Evolutionary conservation across 2,888 invertebrate species (phyloP), one percentile per base, ranked within the genome.

Genomic region (Lysandra bellargus): DNA sequence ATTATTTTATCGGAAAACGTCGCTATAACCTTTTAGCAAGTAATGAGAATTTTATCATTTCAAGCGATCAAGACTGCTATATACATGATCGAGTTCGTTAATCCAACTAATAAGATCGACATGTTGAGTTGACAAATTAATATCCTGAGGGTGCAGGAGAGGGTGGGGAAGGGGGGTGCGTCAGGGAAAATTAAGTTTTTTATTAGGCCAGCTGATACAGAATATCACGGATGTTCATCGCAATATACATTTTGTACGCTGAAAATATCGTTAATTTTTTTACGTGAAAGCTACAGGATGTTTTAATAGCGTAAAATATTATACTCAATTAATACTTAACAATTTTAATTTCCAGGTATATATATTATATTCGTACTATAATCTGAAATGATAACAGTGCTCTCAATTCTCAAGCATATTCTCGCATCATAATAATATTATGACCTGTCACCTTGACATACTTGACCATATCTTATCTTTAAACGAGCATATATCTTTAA

Each of bases 61-160:
- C 7, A 61, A 9, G 64, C 69, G 33, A 69, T 69, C 69, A 17
- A 69, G 12, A 17, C 69, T 69, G 14, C 17, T 64, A 64, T 64
- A 9, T 9, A 30, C 69, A 30, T 23, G 64, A 64, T 69, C 4
- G 69, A 69, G 69, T 69, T 69, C 33, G 33, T 37, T 69, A 69
- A 69, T 33, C 17, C 14, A 69, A 33, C 69, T 69, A 33, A 69
- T 37, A 37, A 69, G 33, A 69, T 69, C 69, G 69, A 69, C 69
- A 69, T 69, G 37, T 69, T 69, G 69, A 69, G 69, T 37, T 69
- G 69, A 69, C 69, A 69, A 69, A 69, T 69, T 69, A 69, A 69
- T 69, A 69, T 33, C 69, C 33, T 14, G 57, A 17, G 57, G 57
- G 57, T 14, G 57, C 57, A 17, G 53, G 53, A 53, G 53, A 14